Evolutionary conservation across 2,888 invertebrate genomes (phyloP).

Genomic region (Matsumyia berberina): DNA sequence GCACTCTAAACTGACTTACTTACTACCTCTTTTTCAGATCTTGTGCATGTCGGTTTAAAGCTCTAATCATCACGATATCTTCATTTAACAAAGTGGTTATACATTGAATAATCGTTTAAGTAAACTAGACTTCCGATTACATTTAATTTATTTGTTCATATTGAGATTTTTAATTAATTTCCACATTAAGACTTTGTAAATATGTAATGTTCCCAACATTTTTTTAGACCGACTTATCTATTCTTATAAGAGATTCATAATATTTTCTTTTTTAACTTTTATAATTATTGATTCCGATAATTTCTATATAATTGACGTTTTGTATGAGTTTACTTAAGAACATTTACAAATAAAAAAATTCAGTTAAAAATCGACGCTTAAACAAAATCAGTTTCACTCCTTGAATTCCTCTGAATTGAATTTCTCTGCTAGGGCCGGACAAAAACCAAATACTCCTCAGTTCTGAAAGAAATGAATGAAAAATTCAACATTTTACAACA

Average conservation of each 20-base stretch:
- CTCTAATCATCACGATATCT: too few relatives aligned
- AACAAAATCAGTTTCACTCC: slow-evolving; percentile 65
- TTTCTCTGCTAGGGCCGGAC: slow-evolving; percentile 80
- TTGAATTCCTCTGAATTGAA: slow-evolving; percentile 46
- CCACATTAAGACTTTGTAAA: slow-evolving; percentile 9
- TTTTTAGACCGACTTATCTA: background rate
- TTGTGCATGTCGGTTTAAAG: too few relatives aligned
- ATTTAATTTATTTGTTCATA: background rate
- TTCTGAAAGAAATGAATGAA: slow-evolving; percentile 78
- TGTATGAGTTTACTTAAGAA: background rate
- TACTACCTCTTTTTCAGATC: too few relatives aligned
- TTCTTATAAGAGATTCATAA: background rate
- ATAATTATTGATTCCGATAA: too few relatives aligned
- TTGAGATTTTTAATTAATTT: background rate
- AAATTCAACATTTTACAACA: slow-evolving; percentile 18
- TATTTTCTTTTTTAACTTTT: slow-evolving; percentile 18
- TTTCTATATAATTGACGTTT: slow-evolving; percentile 41
- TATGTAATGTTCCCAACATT: background rate
- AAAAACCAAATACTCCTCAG: slow-evolving; percentile 82
- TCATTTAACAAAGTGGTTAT: too few relatives aligned
- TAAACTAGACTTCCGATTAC: too few relatives aligned
- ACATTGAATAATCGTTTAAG: too few relatives aligned
- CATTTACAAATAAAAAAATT: background rate
- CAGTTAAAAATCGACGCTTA: background rate
- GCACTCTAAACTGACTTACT: too few relatives aligned